phyloP scores from a whole-genome alignment of 2,113 vertebrate genomes.

The Coracopsis vasa region DNA sequence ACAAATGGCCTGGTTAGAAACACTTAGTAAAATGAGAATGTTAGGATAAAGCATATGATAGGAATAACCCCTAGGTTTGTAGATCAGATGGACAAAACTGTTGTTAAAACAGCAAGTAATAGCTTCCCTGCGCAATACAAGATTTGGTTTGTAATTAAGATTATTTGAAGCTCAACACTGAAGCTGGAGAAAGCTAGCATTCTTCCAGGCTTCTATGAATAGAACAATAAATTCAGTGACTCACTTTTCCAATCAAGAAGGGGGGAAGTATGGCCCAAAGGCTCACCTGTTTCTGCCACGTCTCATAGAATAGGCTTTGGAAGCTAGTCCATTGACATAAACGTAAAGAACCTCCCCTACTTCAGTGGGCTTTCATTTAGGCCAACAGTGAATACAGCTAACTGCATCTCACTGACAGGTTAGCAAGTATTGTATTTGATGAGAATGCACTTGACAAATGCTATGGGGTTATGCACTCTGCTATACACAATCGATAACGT shows the following conservation, averaged over 20 bases:
- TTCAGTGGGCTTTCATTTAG: background rate
- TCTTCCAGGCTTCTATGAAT: background rate
- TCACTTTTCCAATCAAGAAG: background rate
- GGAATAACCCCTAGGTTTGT: background rate
- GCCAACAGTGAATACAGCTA: background rate
- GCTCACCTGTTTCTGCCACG: background rate
- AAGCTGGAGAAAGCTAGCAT: background rate
- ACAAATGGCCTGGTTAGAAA: background rate
- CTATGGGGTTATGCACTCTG: background rate
- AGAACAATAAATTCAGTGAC: background rate
- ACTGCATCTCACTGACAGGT: background rate
- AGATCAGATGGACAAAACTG: background rate
- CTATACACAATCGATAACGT: accelerated
- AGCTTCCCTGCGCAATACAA: background rate
- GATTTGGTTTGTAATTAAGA: background rate
- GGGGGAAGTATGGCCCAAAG: background rate
- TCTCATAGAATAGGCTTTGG: background rate
- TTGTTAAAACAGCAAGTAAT: background rate
- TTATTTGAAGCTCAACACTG: background rate
- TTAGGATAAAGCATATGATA: background rate
- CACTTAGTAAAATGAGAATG: background rate
- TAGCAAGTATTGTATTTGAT: background rate
- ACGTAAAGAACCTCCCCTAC: too few relatives aligned
- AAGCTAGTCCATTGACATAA: background rate
- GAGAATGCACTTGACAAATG: background rate